phyloP scores from a whole-genome alignment of 2,888 invertebrate species.

The Aleiodes alternator region DNA sequence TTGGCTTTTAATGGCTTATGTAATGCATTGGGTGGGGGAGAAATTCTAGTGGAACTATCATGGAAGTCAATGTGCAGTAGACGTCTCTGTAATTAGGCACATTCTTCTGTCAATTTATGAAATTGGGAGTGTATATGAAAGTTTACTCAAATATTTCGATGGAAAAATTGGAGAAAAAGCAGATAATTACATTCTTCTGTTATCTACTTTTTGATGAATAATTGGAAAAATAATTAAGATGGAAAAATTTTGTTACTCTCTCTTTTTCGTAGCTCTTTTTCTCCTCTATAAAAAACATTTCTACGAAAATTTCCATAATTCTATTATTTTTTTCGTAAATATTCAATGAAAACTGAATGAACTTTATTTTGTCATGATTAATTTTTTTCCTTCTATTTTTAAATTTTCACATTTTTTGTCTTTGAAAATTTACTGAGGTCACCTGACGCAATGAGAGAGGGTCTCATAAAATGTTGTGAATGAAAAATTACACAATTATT shows the following conservation, averaged over 20 bases:
- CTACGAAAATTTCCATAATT: background rate
- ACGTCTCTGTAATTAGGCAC: background rate
- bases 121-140: too few species aligned
- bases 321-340: background rate
- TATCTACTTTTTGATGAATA: background rate
- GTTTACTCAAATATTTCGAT: background rate
- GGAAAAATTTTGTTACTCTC: background rate
- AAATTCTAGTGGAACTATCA: too few species aligned
- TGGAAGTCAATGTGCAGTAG: background rate
- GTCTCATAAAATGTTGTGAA: conserved; percentile 7
- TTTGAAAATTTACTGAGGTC: conserved; percentile 7
- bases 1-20: conserved; percentile 19
- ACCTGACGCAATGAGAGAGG: conserved; percentile 9
- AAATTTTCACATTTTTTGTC: conserved; percentile 1
- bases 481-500: conserved; percentile 18
- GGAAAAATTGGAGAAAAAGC: too few species aligned
- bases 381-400: background rate
- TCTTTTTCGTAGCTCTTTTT: background rate
- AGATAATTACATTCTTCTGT: too few species aligned
- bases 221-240: background rate
- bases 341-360: background rate
- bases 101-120: conserved; percentile 6
- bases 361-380: background rate
- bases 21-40: conserved; percentile 2
- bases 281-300: background rate